A percentile compares a stretch with the other conserved stretches of the same genome.
Conservation (phyloP, 2,888 invertebrate genomes). For the Stenichneumon culpator region DNA sequence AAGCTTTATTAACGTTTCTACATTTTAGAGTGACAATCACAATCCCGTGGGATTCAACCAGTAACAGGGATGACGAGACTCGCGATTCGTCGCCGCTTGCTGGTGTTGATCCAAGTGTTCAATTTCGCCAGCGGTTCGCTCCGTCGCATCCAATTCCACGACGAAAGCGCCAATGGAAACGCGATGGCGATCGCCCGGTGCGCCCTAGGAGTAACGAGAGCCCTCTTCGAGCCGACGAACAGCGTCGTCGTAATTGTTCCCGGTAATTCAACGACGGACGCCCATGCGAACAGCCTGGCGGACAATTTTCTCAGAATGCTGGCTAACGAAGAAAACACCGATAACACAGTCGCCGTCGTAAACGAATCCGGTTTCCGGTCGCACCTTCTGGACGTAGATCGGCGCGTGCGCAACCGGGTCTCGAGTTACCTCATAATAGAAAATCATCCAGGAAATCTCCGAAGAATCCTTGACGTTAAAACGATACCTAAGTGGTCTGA, state of each 20-base stretch:
- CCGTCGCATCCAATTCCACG: constrained; percentile 21
- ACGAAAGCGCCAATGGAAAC: background rate
- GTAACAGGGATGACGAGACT: constrained; percentile 17
- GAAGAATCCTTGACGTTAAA: background rate
- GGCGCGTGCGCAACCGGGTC: background rate
- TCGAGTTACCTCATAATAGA: constrained; percentile 43
- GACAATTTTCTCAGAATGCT: constrained; percentile 6
- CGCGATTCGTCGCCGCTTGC: background rate
- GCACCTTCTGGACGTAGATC: background rate
- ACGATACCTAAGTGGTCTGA: constrained; percentile 16
- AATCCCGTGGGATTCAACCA: background rate
- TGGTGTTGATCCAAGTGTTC: constrained; percentile 18
- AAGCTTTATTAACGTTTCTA: background rate
- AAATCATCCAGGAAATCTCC: constrained; percentile 2
- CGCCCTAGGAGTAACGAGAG: constrained; percentile 5
- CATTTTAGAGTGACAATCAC: background rate
- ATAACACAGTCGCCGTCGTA: background rate
- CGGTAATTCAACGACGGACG: background rate
- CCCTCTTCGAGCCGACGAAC: constrained; percentile 28
- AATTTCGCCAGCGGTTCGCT: constrained; percentile 13
- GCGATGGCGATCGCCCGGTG: constrained; percentile 6
- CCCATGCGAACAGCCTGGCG: background rate
- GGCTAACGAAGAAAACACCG: background rate
- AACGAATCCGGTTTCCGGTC: background rate
- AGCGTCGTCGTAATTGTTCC: constrained; percentile 32